phyloP scores from a whole-genome alignment of 2,797 vertebrate species.

The Meda fulgida region DNA sequence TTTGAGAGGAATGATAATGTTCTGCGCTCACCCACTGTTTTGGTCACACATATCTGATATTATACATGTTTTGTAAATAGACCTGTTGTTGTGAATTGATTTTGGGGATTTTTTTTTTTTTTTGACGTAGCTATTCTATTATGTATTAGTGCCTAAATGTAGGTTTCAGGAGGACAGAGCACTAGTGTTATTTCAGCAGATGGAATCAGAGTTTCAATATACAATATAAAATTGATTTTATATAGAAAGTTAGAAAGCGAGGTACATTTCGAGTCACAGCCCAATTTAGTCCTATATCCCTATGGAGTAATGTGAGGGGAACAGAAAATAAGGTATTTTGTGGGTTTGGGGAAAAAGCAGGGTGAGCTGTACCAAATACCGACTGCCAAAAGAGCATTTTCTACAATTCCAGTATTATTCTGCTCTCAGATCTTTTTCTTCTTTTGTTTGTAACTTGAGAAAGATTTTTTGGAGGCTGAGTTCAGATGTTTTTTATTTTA shows the following conservation, averaged over 20 bases:
- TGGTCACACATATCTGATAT: constrained; percentile 55
- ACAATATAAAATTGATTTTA: constrained; percentile 16
- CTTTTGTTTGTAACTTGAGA: not conserved
- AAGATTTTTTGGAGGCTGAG: constrained; percentile 26
- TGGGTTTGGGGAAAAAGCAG: constrained; percentile 26
- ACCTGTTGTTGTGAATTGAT: constrained; percentile 65
- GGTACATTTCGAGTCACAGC: constrained; percentile 3
- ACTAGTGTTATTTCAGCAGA: constrained; percentile 64
- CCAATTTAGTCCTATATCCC: not conserved
- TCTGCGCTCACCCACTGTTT: constrained; percentile 40
- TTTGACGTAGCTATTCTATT: constrained; percentile 67
- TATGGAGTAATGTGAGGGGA: constrained; percentile 11
- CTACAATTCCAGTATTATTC: constrained; percentile 50
- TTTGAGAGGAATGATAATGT: constrained; percentile 81
- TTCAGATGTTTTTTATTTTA: constrained; percentile 35
- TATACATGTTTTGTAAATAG: constrained; percentile 76
- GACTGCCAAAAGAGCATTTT: constrained; percentile 58
- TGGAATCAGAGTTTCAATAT: constrained; percentile 24
- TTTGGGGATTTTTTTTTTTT: constrained; percentile 60
- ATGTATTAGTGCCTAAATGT: constrained; percentile 80
- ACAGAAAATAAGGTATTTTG: constrained; percentile 18
- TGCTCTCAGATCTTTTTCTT: constrained; percentile 4
- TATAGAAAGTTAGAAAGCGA: constrained; percentile 28
- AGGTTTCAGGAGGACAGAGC: constrained; percentile 74
- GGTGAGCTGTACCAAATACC: constrained; percentile 53